Percentiles rank a stretch among this genome's conserved stretches.
Evolutionary conservation across 2,888 invertebrate species (phyloP).

Genomic region (Epinotia bilunana): DNA sequence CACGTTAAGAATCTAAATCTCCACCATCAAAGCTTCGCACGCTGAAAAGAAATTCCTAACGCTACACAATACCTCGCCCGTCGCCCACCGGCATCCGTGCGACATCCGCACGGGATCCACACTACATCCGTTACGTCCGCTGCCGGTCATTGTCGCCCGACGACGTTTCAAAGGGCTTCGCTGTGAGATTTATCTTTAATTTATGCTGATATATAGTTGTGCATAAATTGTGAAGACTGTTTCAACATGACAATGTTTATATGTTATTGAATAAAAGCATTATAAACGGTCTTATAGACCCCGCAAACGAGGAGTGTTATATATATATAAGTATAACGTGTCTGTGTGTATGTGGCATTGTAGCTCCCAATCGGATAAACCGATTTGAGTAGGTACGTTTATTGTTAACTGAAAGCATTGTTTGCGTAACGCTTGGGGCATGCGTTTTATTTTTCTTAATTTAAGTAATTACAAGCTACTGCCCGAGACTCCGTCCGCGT

Average conservation of each 20-base stretch:
- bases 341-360: no score
- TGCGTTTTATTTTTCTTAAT: no score
- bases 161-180: constrained; percentile 16
- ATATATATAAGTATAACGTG: no score
- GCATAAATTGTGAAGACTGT: background rate
- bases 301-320: no score
- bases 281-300: background rate
- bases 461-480: no score
- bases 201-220: constrained; percentile 1
- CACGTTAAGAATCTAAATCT: constrained; percentile 14
- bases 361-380: no score
- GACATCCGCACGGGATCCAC: constrained; percentile 26
- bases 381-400: no score
- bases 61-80: constrained; percentile 18
- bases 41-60: constrained; percentile 24
- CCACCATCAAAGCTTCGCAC: constrained; percentile 6
- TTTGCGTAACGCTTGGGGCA: no score
- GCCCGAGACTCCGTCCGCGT: no score
- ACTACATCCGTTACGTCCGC: constrained; percentile 16
- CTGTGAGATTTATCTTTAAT: constrained; percentile 29
- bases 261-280: background rate
- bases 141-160: constrained; percentile 14
- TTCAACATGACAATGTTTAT: background rate
- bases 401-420: no score
- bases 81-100: constrained; percentile 19